Evolutionary conservation across 2,797 vertebrate species (phyloP).

Genomic region (Sebastes trivittatus): DNA sequence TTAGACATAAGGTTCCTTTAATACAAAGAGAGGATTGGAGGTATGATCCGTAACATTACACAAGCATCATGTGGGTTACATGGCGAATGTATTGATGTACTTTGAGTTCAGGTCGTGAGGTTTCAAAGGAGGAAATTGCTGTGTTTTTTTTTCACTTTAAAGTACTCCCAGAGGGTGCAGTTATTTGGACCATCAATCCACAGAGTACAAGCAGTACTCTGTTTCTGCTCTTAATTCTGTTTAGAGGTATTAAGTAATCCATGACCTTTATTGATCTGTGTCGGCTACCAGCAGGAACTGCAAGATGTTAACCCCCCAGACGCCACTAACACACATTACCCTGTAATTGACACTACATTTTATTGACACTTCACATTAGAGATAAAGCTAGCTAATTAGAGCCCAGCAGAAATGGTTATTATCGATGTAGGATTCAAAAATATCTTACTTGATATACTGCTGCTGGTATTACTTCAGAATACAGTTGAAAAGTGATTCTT

Average conservation of each 20-base stretch:
- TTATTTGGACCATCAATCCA: neutral
- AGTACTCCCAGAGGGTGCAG: neutral
- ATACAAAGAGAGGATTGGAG: neutral
- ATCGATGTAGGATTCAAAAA: neutral
- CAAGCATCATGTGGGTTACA: neutral
- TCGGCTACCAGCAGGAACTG: neutral
- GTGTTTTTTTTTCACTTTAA: neutral
- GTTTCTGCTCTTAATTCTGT: neutral
- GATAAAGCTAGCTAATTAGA: neutral
- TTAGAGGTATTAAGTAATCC: neutral
- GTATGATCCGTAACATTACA: neutral
- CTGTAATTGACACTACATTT: neutral
- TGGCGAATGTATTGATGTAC: neutral
- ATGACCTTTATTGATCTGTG: conserved; percentile 3
- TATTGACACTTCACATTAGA: neutral
- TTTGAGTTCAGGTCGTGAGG: neutral
- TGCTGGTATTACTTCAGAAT: neutral
- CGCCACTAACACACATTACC: neutral
- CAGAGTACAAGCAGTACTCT: neutral
- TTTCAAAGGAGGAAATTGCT: neutral
- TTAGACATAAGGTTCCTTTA: neutral
- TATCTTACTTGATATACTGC: neutral
- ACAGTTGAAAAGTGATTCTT: neutral
- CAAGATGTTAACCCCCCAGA: neutral
- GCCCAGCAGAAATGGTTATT: neutral